Conservation (phyloP, 2,888 invertebrate species). For the Mellilla xanthometata region DNA sequence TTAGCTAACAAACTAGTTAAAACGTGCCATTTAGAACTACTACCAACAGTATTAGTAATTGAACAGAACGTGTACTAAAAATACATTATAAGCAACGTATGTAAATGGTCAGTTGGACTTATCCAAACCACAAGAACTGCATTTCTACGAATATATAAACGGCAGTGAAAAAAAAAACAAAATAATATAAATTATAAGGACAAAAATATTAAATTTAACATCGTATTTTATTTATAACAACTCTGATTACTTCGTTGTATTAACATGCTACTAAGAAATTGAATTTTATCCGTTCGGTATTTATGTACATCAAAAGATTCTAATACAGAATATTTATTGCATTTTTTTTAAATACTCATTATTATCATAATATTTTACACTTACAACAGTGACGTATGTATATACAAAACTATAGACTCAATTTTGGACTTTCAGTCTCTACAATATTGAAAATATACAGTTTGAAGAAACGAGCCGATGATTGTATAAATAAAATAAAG, state of each 20-base stretch:
- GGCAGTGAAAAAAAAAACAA: slow-evolving; percentile 4
- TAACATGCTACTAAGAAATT: slow-evolving; percentile 46
- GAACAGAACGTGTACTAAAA: slow-evolving; percentile 49
- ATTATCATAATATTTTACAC: slow-evolving; percentile 71
- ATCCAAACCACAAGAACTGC: neutral
- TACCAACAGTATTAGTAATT: slow-evolving; percentile 47
- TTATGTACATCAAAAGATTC: slow-evolving; percentile 69
- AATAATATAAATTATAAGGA: slow-evolving; percentile 2
- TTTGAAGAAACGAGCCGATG: slow-evolving; percentile 54
- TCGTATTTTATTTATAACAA: slow-evolving; percentile 2
- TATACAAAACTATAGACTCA: slow-evolving; percentile 82
- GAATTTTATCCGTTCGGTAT: slow-evolving; percentile 49
- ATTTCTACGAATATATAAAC: neutral
- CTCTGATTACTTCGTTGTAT: slow-evolving; percentile 40
- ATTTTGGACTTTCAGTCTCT: slow-evolving; percentile 82
- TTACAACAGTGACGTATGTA: slow-evolving; percentile 79
- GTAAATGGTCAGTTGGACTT: neutral
- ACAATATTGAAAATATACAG: slow-evolving; percentile 64
- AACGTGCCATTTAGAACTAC: neutral
- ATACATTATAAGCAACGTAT: neutral
- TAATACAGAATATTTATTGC: slow-evolving; percentile 80
- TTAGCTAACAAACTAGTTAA: neutral
- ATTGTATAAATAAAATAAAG: slow-evolving; percentile 33
- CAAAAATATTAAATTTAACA: slow-evolving; percentile 12
- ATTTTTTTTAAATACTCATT: slow-evolving; percentile 74